Evolutionary conservation across 2,113 vertebrate species (phyloP).

Genomic region (Catharus bicknelli): DNA sequence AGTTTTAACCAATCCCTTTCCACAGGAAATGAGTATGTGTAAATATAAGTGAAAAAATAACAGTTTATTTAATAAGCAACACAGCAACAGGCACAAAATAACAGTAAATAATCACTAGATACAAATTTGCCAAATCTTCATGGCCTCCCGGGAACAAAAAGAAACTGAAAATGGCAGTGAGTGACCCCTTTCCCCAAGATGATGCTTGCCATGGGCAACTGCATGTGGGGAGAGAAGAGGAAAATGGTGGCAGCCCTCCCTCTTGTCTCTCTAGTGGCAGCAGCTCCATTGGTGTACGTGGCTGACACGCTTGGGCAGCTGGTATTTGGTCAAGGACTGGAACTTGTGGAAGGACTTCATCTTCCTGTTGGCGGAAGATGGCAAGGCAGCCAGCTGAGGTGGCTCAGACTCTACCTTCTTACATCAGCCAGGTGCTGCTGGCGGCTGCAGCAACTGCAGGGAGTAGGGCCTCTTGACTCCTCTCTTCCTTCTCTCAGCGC

Average conservation of each 20-base stretch:
- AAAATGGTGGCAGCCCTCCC: background rate
- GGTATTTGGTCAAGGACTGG: background rate
- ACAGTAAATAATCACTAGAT: background rate
- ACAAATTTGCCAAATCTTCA: background rate
- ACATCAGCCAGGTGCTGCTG: rapidly evolving
- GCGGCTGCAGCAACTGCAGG: background rate
- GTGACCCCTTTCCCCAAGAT: background rate
- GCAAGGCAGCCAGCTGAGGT: background rate
- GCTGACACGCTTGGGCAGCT: rapidly evolving
- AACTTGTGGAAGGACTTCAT: background rate
- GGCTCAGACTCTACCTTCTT: background rate
- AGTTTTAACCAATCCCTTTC: background rate
- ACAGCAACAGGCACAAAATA: background rate
- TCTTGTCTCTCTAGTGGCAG: background rate
- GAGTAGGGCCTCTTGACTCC: background rate
- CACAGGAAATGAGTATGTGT: background rate
- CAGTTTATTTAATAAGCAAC: background rate
- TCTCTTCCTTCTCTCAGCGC: background rate
- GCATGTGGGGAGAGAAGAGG: background rate
- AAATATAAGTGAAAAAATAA: background rate
- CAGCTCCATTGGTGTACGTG: rapidly evolving
- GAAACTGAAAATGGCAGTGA: background rate
- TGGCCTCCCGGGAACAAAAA: background rate
- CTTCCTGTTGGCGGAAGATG: background rate
- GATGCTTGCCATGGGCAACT: rapidly evolving